These are phyloP conservation scores for Isurus oxyrinchus DNA, from an alignment of 2,113 vertebrate genomes.

Conservation along the genomic window DNA sequence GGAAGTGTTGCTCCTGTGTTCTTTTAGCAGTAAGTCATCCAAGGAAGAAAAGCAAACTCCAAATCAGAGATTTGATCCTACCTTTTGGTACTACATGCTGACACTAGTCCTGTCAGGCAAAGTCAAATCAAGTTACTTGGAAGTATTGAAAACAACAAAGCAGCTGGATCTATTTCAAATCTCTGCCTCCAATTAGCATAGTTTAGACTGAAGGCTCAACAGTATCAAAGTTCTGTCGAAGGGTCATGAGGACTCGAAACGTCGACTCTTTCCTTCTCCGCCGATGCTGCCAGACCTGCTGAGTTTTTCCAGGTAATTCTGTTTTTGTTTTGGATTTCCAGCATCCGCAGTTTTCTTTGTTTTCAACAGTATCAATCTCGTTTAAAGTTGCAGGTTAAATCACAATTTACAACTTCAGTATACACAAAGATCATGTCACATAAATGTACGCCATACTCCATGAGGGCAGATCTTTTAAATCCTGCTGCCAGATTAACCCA, in stretches of 20 bases:
- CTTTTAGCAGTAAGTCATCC: background rate
- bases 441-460: background rate
- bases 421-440: background rate
- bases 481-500: background rate
- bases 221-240: too few relatives aligned
- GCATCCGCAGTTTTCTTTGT: too few relatives aligned
- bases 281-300: too few relatives aligned
- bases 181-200: background rate
- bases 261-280: too few relatives aligned
- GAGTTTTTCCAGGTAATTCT: too few relatives aligned
- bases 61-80: background rate
- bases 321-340: too few relatives aligned
- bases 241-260: too few relatives aligned
- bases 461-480: background rate
- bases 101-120: background rate
- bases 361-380: background rate
- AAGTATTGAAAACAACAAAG: background rate
- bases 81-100: background rate
- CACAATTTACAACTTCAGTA: background rate
- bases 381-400: background rate
- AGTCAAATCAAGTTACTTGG: background rate
- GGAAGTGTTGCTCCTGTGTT: background rate
- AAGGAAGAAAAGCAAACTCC: background rate
- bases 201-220: background rate
- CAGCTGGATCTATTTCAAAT: background rate